phyloP scores from a whole-genome alignment of 1,140 invertebrate species.

The Thrips palmi region DNA sequence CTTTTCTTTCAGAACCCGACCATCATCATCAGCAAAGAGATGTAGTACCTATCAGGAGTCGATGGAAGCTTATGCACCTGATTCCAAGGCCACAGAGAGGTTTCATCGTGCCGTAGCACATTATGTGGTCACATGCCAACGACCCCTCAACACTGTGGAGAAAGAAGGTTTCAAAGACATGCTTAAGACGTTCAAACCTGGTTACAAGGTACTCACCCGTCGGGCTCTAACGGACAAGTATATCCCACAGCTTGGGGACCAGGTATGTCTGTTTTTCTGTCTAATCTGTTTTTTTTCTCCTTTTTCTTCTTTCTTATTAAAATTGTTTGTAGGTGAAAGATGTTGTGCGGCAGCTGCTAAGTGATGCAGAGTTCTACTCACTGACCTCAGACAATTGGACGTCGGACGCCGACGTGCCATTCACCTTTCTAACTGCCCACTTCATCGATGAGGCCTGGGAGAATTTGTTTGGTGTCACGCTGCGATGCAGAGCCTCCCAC shows the following conservation, averaged over 20 bases:
- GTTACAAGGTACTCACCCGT: not conserved
- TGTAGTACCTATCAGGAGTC: no score
- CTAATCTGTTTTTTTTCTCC: no score
- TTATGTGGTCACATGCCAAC: not conserved
- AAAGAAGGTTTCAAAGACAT: not conserved
- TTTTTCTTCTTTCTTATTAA: no score
- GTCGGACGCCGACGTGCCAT: not conserved
- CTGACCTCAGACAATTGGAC: not conserved
- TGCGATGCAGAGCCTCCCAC: not conserved
- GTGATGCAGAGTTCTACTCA: not conserved
- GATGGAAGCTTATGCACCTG: no score
- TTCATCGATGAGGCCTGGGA: not conserved
- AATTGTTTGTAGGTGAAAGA: no score
- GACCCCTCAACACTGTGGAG: not conserved
- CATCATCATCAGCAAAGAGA: no score
- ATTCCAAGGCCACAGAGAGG: not conserved
- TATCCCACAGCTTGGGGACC: not conserved
- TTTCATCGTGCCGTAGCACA: not conserved
- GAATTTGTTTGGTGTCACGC: not conserved
- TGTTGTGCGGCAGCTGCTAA: no score
- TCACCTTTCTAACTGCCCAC: not conserved
- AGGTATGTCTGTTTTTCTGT: no score
- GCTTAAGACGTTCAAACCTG: not conserved
- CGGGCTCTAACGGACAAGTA: not conserved
- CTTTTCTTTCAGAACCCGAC: no score